Evolutionary conservation across 1,140 invertebrate genomes (phyloP).

Genomic region (Drosophila orena): DNA sequence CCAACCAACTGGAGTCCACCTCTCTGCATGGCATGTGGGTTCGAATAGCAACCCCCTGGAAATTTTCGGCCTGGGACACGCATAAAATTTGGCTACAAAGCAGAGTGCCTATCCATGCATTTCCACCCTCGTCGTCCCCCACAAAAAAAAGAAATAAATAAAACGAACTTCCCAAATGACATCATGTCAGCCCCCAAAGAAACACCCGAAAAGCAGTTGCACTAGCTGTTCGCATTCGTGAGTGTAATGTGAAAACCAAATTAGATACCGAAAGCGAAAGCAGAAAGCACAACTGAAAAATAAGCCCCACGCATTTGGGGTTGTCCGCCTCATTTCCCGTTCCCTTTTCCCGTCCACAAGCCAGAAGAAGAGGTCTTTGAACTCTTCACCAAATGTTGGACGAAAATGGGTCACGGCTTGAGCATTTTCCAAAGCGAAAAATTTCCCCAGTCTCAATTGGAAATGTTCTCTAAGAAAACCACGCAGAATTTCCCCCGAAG

Average conservation of each 20-base stretch:
- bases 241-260: slow-evolving; percentile 40
- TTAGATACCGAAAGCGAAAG: slow-evolving; percentile 71
- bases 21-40: not conserved
- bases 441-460: slow-evolving; percentile 37
- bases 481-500: slow-evolving; percentile 31
- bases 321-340: slow-evolving; percentile 32
- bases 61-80: slow-evolving; percentile 49
- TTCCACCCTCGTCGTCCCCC: slow-evolving; percentile 52
- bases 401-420: slow-evolving; percentile 73
- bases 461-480: slow-evolving; percentile 14
- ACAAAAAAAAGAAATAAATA: not conserved
- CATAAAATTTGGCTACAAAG: slow-evolving; percentile 38
- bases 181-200: slow-evolving; percentile 48
- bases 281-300: slow-evolving; percentile 51
- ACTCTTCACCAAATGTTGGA: slow-evolving; percentile 54
- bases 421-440: slow-evolving; percentile 50
- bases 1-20: slow-evolving; percentile 35
- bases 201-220: slow-evolving; percentile 59
- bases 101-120: slow-evolving; percentile 64
- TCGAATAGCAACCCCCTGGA: slow-evolving; percentile 36
- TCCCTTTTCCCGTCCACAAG: not conserved
- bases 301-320: slow-evolving; percentile 62
- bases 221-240: slow-evolving; percentile 31
- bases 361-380: slow-evolving; percentile 61
- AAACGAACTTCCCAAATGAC: slow-evolving; percentile 54